phyloP scores from a whole-genome alignment of 2,888 invertebrate genomes.

The Chrysolina oricalcia region DNA sequence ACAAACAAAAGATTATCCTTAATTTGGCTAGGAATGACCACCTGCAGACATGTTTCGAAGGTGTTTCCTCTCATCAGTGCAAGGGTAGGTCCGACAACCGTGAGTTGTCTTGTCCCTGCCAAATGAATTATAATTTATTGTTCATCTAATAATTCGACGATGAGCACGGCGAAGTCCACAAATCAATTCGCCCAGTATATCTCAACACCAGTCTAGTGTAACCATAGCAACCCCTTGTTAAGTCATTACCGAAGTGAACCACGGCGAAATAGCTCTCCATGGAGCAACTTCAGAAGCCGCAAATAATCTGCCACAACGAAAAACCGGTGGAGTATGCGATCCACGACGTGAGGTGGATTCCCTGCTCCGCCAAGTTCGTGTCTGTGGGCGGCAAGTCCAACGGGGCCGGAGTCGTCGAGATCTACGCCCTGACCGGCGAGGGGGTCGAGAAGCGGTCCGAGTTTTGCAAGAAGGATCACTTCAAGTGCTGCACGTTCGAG shows the following conservation, averaged over 20 bases:
- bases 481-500: constrained; percentile 96
- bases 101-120: too few relatives aligned
- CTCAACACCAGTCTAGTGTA: background rate
- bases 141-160: too few relatives aligned
- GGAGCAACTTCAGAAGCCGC: constrained; percentile 85
- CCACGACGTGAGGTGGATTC: constrained; percentile 97
- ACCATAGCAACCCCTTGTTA: constrained; percentile 4
- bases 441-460: constrained; percentile 82
- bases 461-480: constrained; percentile 86
- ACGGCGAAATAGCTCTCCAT: constrained; percentile 58
- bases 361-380: constrained; percentile 94
- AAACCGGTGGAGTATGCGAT: constrained; percentile 88
- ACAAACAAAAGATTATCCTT: too few relatives aligned
- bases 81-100: too few relatives aligned
- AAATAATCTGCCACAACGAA: constrained; percentile 91
- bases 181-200: too few relatives aligned
- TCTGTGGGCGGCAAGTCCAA: constrained; percentile 89
- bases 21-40: too few relatives aligned
- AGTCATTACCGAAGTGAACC: background rate
- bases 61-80: too few relatives aligned
- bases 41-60: too few relatives aligned
- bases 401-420: constrained; percentile 89
- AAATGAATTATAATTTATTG: too few relatives aligned
- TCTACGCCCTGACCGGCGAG: constrained; percentile 85
- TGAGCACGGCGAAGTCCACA: too few relatives aligned